Conservation (phyloP, 2,113 vertebrate genomes). For the Neolamprologus ventralis region DNA sequence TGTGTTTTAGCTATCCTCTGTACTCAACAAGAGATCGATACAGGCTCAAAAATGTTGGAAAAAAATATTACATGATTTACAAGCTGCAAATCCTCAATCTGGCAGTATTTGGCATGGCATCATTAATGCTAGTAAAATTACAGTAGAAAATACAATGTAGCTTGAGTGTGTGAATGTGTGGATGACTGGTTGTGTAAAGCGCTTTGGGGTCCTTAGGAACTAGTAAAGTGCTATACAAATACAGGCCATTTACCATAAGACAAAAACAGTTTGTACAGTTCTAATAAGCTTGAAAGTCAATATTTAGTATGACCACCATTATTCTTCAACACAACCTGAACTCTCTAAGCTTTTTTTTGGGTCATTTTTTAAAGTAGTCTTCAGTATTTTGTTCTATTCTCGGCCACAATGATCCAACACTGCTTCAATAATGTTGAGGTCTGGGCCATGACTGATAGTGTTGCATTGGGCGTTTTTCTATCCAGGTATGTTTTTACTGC, state of each 20-base stretch:
- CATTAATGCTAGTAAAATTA: neutral
- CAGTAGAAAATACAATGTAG: neutral
- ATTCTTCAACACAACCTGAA: neutral
- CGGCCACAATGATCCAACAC: neutral
- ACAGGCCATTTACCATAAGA: neutral
- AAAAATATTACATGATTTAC: neutral
- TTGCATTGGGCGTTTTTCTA: neutral
- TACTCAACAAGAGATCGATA: neutral
- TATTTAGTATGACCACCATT: neutral
- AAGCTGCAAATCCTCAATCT: neutral
- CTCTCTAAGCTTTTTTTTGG: neutral
- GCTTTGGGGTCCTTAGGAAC: neutral
- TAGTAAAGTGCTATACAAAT: neutral
- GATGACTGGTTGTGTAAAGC: neutral
- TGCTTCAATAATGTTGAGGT: neutral
- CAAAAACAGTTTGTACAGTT: neutral
- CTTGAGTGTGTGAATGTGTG: neutral
- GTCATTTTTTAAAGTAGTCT: neutral
- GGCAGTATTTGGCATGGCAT: neutral
- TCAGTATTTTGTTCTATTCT: neutral
- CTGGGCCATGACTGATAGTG: neutral
- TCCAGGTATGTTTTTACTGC: neutral
- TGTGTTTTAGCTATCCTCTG: neutral
- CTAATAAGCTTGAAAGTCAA: neutral
- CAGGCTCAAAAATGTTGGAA: neutral